These are phyloP conservation scores for Haliclona indistincta DNA, from an alignment of 37 sponge, comb jelly and placozoan species.

Conservation along the genomic window DNA sequence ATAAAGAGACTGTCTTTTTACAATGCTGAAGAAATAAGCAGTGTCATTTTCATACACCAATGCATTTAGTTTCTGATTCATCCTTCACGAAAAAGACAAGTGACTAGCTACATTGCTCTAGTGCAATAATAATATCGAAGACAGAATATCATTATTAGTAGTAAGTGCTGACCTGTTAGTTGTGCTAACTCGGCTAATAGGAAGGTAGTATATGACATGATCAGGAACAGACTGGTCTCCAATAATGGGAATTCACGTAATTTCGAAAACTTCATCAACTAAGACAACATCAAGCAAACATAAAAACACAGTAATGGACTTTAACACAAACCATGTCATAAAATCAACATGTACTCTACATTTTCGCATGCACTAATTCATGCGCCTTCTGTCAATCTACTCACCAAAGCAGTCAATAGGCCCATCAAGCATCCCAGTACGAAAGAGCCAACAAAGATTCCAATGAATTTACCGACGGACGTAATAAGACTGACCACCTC, in stretches of 20 bases:
- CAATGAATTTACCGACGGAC: slow-evolving; percentile 72
- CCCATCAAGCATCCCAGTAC: slow-evolving; percentile 78
- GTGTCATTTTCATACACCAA: too few relatives aligned
- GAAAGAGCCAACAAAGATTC: slow-evolving; percentile 96
- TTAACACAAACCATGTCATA: neutral
- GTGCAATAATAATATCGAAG: too few relatives aligned
- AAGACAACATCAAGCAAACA: neutral
- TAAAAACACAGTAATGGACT: neutral
- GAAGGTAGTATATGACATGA: slow-evolving; percentile 90
- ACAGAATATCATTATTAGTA: neutral
- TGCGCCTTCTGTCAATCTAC: neutral
- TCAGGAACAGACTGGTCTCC: slow-evolving; percentile 88
- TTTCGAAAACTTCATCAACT: slow-evolving; percentile 86
- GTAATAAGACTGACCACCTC: slow-evolving; percentile 19
- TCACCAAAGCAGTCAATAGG: slow-evolving; percentile 77
- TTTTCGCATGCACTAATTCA: too few relatives aligned
- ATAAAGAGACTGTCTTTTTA: neutral
- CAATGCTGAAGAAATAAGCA: too few relatives aligned
- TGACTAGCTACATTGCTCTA: too few relatives aligned
- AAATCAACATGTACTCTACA: too few relatives aligned
- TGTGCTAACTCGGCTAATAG: slow-evolving; percentile 82
- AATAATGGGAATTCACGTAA: slow-evolving; percentile 83
- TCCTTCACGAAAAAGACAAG: too few relatives aligned
- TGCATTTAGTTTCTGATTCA: too few relatives aligned
- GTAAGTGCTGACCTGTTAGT: slow-evolving; percentile 74